Conservation (phyloP, 2,888 invertebrate genomes). For the Margaritifera margaritifera region DNA sequence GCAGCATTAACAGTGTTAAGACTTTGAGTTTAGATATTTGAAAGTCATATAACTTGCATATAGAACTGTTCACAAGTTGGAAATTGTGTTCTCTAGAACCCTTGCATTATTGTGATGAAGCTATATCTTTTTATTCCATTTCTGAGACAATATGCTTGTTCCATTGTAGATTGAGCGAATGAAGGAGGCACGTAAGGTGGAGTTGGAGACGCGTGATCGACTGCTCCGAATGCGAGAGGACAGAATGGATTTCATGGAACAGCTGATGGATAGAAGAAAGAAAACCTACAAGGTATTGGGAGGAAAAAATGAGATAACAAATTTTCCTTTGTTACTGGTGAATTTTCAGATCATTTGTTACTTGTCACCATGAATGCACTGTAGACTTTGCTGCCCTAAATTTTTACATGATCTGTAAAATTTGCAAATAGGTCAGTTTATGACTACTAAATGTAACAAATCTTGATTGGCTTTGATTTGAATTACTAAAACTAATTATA, state of each 20-base stretch:
- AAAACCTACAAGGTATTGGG: constrained; percentile 74
- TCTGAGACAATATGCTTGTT: background rate
- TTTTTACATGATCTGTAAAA: too few relatives aligned
- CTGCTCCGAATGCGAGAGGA: constrained; percentile 87
- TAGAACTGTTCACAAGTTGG: background rate
- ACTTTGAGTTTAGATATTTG: too few relatives aligned
- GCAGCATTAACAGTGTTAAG: too few relatives aligned
- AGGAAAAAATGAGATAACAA: background rate
- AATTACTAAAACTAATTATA: too few relatives aligned
- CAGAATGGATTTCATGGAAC: constrained; percentile 84
- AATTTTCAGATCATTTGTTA: background rate
- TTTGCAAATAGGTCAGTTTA: too few relatives aligned
- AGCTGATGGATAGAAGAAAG: constrained; percentile 84
- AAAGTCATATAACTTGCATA: too few relatives aligned
- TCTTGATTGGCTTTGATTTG: too few relatives aligned
- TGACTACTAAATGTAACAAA: too few relatives aligned
- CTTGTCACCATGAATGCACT: too few relatives aligned
- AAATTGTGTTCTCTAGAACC: background rate
- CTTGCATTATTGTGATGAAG: background rate
- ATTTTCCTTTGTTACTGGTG: constrained; percentile 12
- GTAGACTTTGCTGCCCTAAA: too few relatives aligned
- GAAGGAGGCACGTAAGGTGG: constrained; percentile 63
- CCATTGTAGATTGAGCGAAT: constrained; percentile 61
- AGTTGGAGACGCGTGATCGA: constrained; percentile 84
- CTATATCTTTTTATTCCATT: too few relatives aligned